Conservation (phyloP, 2,113 vertebrate species). For the Gnathonemus longibarbis region DNA sequence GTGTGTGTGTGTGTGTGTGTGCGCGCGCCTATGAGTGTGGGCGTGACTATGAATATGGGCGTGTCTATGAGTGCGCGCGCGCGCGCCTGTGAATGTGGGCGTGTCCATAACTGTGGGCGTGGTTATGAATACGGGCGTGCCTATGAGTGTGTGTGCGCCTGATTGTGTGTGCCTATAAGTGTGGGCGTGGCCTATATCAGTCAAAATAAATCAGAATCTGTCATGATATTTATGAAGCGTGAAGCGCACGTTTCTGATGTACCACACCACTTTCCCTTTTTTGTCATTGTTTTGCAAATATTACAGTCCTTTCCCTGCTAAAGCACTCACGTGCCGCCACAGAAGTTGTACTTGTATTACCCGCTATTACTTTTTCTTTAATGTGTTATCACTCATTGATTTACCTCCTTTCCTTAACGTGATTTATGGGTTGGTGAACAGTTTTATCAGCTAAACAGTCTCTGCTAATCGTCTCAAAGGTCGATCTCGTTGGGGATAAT, state of each 20-base stretch:
- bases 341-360: neutral
- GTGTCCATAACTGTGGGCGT: neutral
- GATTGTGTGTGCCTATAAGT: neutral
- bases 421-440: slow-evolving; percentile 33
- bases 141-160: neutral
- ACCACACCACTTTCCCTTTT: neutral
- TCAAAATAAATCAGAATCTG: too few species aligned
- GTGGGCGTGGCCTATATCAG: neutral
- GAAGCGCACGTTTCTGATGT: neutral
- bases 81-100: neutral
- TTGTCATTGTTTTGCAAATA: neutral
- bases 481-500: slow-evolving; percentile 29
- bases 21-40: neutral
- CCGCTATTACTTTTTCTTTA: slow-evolving; percentile 13
- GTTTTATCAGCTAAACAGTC: slow-evolving; percentile 38
- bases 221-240: neutral
- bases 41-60: neutral
- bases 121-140: neutral
- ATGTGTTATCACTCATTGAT: slow-evolving; percentile 17
- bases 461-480: slow-evolving; percentile 41
- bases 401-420: slow-evolving; percentile 25
- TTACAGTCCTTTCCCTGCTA: neutral
- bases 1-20: neutral
- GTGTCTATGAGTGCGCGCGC: neutral
- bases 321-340: neutral